phyloP scores from a whole-genome alignment of 1,140 invertebrate species.

The Mycetomoellerius zeteki region DNA sequence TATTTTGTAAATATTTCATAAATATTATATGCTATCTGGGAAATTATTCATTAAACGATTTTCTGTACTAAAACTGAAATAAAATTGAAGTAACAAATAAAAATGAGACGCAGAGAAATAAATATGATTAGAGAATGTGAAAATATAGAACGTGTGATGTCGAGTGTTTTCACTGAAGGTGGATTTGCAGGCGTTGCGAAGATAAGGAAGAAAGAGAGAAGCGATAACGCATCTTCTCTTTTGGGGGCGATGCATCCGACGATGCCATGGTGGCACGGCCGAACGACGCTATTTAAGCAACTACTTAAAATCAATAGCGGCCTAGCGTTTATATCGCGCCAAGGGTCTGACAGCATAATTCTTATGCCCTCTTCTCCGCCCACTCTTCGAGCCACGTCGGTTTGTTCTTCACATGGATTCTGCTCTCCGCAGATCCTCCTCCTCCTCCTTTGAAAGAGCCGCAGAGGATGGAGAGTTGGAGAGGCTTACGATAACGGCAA shows the following conservation, averaged over 20 bases:
- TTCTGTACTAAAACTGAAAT: not conserved
- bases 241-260: constrained; percentile 59
- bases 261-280: constrained; percentile 69
- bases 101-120: not conserved
- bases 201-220: not conserved
- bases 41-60: not conserved
- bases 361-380: constrained; percentile 24
- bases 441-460: constrained; percentile 2
- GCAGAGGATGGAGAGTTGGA: not conserved
- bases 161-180: constrained; percentile 13
- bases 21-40: too few species aligned
- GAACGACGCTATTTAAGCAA: constrained; percentile 81
- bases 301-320: constrained; percentile 83
- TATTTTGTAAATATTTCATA: too few species aligned
- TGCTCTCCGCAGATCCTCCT: not conserved
- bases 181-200: constrained; percentile 5
- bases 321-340: constrained; percentile 64
- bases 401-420: constrained; percentile 4
- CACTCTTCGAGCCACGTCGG: not conserved
- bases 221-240: constrained; percentile 63
- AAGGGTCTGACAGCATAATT: constrained; percentile 62
- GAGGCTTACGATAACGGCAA: constrained; percentile 25
- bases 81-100: not conserved
- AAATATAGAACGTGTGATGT: not conserved
- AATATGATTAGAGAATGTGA: not conserved